Evolutionary conservation across 2,797 vertebrate species (phyloP).

Genomic region (Enteromius mattozi): DNA sequence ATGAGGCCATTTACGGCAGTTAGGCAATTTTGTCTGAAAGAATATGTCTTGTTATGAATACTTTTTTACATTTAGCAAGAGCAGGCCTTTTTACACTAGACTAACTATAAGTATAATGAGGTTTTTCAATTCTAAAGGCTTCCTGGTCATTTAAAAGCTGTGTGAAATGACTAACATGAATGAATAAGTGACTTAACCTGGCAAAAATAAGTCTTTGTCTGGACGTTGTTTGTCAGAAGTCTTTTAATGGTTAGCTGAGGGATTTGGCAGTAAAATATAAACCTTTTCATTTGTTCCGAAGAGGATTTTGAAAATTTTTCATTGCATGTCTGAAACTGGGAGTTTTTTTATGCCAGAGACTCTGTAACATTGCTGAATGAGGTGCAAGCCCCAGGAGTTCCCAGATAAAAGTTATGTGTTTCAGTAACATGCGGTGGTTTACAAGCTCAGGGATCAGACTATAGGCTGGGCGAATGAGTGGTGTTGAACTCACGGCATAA

Average conservation of each 20-base stretch:
- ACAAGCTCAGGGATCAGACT: conserved; percentile 8
- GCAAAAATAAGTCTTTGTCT: conserved; percentile 2
- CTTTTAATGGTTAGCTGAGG: background rate
- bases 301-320: background rate
- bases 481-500: conserved; percentile 25
- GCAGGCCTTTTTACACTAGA: background rate
- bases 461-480: background rate
- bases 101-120: background rate
- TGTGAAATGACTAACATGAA: background rate
- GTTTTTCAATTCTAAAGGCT: background rate
- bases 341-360: conserved; percentile 14
- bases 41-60: background rate
- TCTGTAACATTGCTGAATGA: conserved; percentile 21
- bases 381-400: conserved; percentile 20
- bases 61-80: background rate
- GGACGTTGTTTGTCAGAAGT: background rate
- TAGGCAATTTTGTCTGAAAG: background rate
- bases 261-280: background rate
- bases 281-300: background rate
- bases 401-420: conserved; percentile 20
- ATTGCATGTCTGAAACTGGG: conserved; percentile 4
- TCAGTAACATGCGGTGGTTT: conserved; percentile 1
- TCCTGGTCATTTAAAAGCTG: background rate
- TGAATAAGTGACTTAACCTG: background rate
- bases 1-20: background rate